Evolutionary conservation across 2,113 vertebrate species (phyloP), one percentile per base, ranked within the genome.

Genomic region (Clarias macrocephalus): DNA sequence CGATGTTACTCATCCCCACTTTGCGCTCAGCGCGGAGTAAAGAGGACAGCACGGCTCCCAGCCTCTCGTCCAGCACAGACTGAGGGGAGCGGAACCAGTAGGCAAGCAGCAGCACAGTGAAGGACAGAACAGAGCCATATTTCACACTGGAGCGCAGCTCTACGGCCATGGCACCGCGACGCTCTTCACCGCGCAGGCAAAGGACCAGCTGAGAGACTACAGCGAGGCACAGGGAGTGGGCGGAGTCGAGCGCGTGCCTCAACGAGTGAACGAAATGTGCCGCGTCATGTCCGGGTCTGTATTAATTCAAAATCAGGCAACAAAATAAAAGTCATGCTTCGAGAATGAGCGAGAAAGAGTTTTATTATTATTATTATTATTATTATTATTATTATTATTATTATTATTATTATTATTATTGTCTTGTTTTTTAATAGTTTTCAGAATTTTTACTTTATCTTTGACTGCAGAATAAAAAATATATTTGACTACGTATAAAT

Each of bases 11-110:
- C 63, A 94, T 77, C 2, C 92, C 95, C 81, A 93, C 96, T 91
- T 96, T 96, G 7, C 90, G 70, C 33, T 96, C 96, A 12, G 96
- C 96, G 63, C 92, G 94, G 4, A 96, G 94, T 79, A 96, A 89
- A 4, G 96, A 96, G 65, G 95, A 94, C 65, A 96, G 84, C 5
- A 96, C 95, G 0, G 86, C 86, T 88, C 96, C 95, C 82, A 96
- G 89, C 7, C 96, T 92, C 28, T 92, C 92, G 85, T 96, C 94
- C 91, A 95, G 90, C 6, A 52, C 91, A 0, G 79, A 82, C 80
- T 89, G 91, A 0, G 94, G 93, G 18, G 93, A 84, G 54, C 94
- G 92, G 82, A 94, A 92, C 96, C 95, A 96, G 18, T 94, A 62
- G 0, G 95, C 95, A 18, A 94, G 54, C 19, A 96, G 37, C 63